phyloP scores from a whole-genome alignment of 2,113 vertebrate genomes.

The Polyodon spathula region DNA sequence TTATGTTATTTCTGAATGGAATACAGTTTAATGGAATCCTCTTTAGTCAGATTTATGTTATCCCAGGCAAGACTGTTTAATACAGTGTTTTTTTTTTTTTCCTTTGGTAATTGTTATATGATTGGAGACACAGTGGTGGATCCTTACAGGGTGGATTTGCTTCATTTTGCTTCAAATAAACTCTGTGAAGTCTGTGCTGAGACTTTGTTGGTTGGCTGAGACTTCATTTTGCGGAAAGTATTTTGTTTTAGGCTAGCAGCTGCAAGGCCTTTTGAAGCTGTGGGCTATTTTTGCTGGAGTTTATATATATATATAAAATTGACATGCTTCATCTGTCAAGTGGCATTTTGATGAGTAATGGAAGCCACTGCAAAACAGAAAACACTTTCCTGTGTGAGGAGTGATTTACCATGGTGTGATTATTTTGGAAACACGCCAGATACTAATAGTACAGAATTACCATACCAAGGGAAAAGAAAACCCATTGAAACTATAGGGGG shows the following conservation, averaged over 20 bases:
- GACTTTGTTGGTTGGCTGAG: background rate
- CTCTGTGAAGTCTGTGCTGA: background rate
- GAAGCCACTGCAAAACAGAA: constrained; percentile 26
- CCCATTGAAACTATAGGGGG: constrained; percentile 13
- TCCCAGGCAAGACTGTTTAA: background rate
- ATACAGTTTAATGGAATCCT: background rate
- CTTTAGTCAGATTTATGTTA: background rate
- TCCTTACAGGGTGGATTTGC: background rate
- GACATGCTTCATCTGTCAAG: constrained; percentile 25
- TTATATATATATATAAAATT: background rate
- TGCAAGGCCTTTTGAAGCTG: background rate
- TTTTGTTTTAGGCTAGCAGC: background rate
- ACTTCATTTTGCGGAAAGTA: no score
- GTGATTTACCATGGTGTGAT: constrained; percentile 37
- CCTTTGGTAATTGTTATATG: background rate
- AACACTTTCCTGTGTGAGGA: constrained; percentile 27
- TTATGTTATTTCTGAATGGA: no score
- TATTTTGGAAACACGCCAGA: constrained; percentile 28
- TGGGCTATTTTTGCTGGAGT: background rate
- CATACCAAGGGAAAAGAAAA: constrained; percentile 18
- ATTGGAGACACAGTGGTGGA: background rate
- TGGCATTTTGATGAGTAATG: constrained; percentile 28
- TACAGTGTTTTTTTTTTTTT: background rate
- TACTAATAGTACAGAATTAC: constrained; percentile 25
- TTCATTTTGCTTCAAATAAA: constrained; percentile 2